Base-by-base conservation (phyloP, 2,797 vertebrate genomes). In the Cynopterus sphinx region DNA sequence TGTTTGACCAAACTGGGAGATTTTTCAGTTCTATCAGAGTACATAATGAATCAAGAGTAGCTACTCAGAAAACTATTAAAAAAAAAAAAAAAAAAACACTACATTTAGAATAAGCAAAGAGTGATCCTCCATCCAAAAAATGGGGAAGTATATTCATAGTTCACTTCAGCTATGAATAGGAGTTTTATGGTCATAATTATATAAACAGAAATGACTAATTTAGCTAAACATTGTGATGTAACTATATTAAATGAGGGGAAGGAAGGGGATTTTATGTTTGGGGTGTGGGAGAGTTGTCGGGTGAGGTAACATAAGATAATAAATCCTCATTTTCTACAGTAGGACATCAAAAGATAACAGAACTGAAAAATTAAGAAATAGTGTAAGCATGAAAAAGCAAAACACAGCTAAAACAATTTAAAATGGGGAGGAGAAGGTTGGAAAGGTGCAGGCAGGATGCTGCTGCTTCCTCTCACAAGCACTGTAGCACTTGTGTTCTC, bases 361-460 rank as follows among this genome's bases (percentile, higher is more conserved):
- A 90, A 73, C 33, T 46, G 15, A 85, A 94, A 91, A 86, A 73
- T 68, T 24, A 93, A 89, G 43, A 95, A 87, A 70, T 4, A 87
- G 41, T 68, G 6, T 70, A 85, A 74, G 36, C 36, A 71, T 13
- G 28, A 21, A 93, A 41, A 87, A 26, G 21, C 78, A 51, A 90
- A 89, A 83, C 84, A 70, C 12, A 85, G 41, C n/a, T 31, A 77
- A 79, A 87, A 73, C 28, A 92, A 83, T 86, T 70, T 84, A 70
- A 73, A 67, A 0, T 81, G 15, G 33, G 41, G n/a, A 16, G 39
- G 9, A 3, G 6, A 57, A 2, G n/a, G 8, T 2, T 17, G n/a
- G 41, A 9, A 71, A 90, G n/a, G 13, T 41, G 3, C 57, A 31
- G 31, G 41, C 22, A 68, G 19, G 21, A 36, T 74, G 57, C 15